Evolutionary conservation across 2,797 vertebrate species (phyloP).

Genomic region (Propithecus perrieri): DNA sequence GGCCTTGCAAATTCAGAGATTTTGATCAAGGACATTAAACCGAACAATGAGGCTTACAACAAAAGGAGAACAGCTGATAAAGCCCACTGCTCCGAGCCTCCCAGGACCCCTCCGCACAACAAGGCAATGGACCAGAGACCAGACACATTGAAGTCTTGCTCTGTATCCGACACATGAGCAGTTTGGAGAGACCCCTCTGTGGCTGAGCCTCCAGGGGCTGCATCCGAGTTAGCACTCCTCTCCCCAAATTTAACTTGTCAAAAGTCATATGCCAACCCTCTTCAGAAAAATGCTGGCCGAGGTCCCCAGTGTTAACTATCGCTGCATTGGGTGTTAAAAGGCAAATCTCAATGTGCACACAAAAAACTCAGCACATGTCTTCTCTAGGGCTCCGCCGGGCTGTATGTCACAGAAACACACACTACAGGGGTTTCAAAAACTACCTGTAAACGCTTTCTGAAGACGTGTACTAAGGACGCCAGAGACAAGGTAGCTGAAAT

Average conservation of each 20-base stretch:
- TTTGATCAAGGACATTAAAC: constrained; percentile 73
- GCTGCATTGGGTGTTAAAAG: not conserved
- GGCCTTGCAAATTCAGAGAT: constrained; percentile 60
- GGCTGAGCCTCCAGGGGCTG: not conserved
- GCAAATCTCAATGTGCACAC: not conserved
- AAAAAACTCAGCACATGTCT: not conserved
- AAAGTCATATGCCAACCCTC: not conserved
- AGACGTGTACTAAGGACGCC: not conserved
- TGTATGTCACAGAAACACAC: not conserved
- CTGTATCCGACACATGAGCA: not conserved
- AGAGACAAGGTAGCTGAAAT: not conserved
- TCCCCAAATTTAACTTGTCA: not conserved
- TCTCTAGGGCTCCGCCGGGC: not conserved
- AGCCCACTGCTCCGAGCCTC: not conserved
- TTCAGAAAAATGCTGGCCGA: not conserved
- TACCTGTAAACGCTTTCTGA: not conserved
- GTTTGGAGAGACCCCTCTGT: not conserved
- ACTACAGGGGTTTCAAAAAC: not conserved
- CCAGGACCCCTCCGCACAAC: not conserved
- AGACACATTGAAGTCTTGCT: not conserved
- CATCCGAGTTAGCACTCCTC: not conserved
- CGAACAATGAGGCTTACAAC: constrained; percentile 63
- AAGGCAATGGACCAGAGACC: constrained; percentile 54
- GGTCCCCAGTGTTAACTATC: not conserved
- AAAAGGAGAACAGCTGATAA: constrained; percentile 63